Base-by-base conservation (phyloP, 2,888 invertebrate genomes). In the Dynastes grantii region DNA sequence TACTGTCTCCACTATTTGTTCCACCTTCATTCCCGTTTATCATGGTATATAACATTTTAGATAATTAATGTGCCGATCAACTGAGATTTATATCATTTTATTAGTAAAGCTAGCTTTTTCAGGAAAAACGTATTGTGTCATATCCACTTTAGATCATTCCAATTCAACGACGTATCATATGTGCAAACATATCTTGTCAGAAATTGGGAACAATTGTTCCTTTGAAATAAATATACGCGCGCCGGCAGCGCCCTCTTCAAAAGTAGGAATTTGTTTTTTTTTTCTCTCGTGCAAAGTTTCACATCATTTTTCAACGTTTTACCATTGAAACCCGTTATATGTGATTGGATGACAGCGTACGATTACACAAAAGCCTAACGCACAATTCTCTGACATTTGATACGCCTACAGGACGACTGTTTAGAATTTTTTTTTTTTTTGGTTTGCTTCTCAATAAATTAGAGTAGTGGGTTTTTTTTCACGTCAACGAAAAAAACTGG, bases 391-490 rank as follows among this genome's bases (percentile, higher is more conserved):
- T 68, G 68, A 68, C 68, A 68, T 68, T 68, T 68, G 51, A 68
- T 51, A 68, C 13, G 45, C 4, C 51, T 49, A 68, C 68, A 8
- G 49, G 22, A 51, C 68, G 51, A 9, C 49, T 68, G 27, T 51
- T 68, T 29, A 68, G 53, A 49, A 53, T n/a, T 45, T 45, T 68
- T 68, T 32, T 68, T 32, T 45, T 68, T 51, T 51, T 22, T 29
- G 51, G 51, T 68, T 68, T 68, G 51, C 51, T 51, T 51, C 29
- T 29, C 68, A 68, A 68, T 68, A 68, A 51, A 68, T 68, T 68
- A 13, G 51, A n/a, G 9, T 16, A 58, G 27, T 13, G 13, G 13
- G 49, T 4, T 8, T 68, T 22, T 27, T 22, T 68, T 51, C 40
- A 40, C 65, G 40, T 45, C 51, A 68, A 29, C 68, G n/a, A 68